Base-by-base conservation (phyloP, 2,888 invertebrate species). In the Apotomis capreana region DNA sequence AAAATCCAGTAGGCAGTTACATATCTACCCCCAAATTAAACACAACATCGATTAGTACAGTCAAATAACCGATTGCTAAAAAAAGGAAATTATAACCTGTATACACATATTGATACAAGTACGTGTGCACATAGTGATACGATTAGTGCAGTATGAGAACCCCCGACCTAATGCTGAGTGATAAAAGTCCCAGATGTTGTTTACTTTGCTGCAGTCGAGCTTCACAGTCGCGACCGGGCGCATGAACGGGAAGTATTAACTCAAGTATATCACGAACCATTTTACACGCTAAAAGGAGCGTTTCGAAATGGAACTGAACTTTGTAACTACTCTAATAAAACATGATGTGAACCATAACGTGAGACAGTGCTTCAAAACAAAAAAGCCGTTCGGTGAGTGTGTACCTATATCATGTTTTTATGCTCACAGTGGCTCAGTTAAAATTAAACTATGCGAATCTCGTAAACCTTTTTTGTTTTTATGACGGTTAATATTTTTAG, bases 291-390 rank as follows among this genome's bases (percentile, higher is more conserved):
- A 36, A 61, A 44, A 49, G 40, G 57, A 5, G n/a, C 13, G 46
- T 76, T 76, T 44, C 59, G 84, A 84, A 81, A 93, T 93, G 93
- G 92, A 93, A 80, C 81, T 93, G 68, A 92, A 91, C 79, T 91
- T 91, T 76, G 84, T 92, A 79, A 84, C 91, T 65, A 89, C 90
- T 54, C 84, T 92, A 76, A 88, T 93, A 73, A 92, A 91, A 85
- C 91, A 90, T 78, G 93, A 94, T 84, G 87, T 92, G 79, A 94
- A 94, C 77, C 92, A 92, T 78, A 93, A 94, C 84, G 89, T 93
- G 81, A 91, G 85, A 87, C 86, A 91, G 89, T 92, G 92, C 82
- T 92, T 93, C 80, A 92, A 92, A 80, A 80, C 88, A n/a, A 93
- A 92, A 84, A 93, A 90, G 76, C 82, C 91, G 52, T 93, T 92